These are phyloP conservation scores for Tenthredo scrophulariae DNA, from an alignment of 2,888 invertebrate species.

Conservation along the genomic window DNA sequence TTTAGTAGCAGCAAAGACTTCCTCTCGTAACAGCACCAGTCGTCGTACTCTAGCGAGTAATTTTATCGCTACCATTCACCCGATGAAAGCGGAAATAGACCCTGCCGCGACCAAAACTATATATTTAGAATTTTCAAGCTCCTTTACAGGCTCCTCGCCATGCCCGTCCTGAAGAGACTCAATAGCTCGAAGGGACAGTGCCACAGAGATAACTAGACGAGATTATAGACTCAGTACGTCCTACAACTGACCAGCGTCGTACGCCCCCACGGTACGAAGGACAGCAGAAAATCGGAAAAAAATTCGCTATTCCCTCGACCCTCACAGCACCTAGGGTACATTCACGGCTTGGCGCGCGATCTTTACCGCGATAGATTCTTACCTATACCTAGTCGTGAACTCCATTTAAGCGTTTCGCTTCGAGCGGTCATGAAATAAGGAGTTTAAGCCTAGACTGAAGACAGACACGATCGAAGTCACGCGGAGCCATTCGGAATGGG, in stretches of 20 bases:
- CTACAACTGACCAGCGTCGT: constrained; percentile 38
- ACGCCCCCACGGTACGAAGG: constrained; percentile 23
- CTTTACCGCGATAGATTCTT: constrained; percentile 32
- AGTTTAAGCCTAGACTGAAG: constrained; percentile 54
- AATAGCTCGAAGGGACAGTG: constrained; percentile 26
- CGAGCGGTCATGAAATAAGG: constrained; percentile 58
- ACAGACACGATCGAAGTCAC: constrained; percentile 41
- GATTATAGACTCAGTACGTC: constrained; percentile 29
- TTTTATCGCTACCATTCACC: constrained; percentile 50
- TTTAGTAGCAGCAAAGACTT: constrained; percentile 25
- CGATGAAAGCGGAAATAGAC: constrained; percentile 51
- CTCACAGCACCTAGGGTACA: neutral
- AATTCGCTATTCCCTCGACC: constrained; percentile 15
- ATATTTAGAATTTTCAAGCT: constrained; percentile 45
- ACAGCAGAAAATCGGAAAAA: constrained; percentile 48
- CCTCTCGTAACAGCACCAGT: constrained; percentile 19
- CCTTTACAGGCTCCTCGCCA: neutral
- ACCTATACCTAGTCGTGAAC: constrained; percentile 48
- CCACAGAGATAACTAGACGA: constrained; percentile 30
- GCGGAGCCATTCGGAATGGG: constrained; percentile 23
- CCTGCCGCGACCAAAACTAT: constrained; percentile 7
- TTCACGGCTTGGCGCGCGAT: constrained; percentile 54
- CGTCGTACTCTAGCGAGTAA: constrained; percentile 9
- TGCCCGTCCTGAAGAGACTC: neutral
- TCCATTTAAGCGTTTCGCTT: constrained; percentile 52